Conservation (phyloP, 2,888 invertebrate genomes). For the Apocheima hispidaria region DNA sequence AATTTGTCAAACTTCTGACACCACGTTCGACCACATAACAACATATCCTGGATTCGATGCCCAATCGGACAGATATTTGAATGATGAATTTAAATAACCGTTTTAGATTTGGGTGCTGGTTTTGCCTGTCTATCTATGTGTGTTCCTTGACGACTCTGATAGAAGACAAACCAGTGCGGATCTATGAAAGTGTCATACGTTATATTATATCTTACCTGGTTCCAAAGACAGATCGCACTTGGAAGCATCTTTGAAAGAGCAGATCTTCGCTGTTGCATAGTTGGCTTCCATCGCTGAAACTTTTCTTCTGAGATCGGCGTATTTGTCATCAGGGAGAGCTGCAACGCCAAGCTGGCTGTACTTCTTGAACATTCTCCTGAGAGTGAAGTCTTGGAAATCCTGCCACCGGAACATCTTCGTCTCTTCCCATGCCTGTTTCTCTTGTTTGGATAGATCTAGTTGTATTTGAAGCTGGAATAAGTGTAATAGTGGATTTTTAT, state of each 20-base stretch:
- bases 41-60: no score
- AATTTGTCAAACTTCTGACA: no score
- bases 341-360: slow-evolving; percentile 90
- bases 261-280: slow-evolving; percentile 92
- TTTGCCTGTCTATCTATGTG: not conserved
- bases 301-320: slow-evolving; percentile 86
- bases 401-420: slow-evolving; percentile 91
- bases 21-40: no score
- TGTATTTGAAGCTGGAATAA: slow-evolving; percentile 72
- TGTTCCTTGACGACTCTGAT: not conserved
- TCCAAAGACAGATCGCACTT: slow-evolving; percentile 91
- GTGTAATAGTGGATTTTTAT: not conserved
- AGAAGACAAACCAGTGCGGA: not conserved
- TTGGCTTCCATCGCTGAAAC: slow-evolving; percentile 91
- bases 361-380: slow-evolving; percentile 91
- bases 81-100: no score
- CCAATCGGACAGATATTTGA: no score
- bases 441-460: slow-evolving; percentile 79
- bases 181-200: not conserved
- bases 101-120: no score
- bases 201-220: slow-evolving; percentile 86
- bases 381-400: slow-evolving; percentile 88
- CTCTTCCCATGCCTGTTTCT: slow-evolving; percentile 88
- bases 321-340: slow-evolving; percentile 89
- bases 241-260: slow-evolving; percentile 87